These are phyloP conservation scores for Hydrotaea diabolus DNA, from an alignment of 2,888 invertebrate genomes.

Conservation along the genomic window DNA sequence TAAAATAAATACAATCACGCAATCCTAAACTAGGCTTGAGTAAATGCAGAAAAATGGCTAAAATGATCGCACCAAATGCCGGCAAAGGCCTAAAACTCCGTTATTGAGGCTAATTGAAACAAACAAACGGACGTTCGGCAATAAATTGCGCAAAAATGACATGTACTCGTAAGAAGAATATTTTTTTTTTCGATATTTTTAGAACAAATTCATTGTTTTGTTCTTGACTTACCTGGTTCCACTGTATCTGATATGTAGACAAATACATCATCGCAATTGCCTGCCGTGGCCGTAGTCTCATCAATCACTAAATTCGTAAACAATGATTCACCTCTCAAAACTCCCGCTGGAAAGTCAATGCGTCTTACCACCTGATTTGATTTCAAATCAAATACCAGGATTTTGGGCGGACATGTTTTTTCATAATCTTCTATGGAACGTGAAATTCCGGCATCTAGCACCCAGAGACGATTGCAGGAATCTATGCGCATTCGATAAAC, in stretches of 20 bases:
- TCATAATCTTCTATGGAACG: constrained; percentile 85
- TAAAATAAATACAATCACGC: constrained; percentile 21
- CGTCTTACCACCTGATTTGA: constrained; percentile 84
- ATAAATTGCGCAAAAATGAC: constrained; percentile 54
- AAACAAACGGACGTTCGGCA: constrained; percentile 12
- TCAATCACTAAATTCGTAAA: constrained; percentile 91
- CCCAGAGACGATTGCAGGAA: constrained; percentile 92
- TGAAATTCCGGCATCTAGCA: constrained; percentile 86
- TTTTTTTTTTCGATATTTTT: not conserved
- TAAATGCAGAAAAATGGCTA: not conserved
- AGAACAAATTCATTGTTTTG: not conserved
- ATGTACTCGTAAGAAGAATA: constrained; percentile 33
- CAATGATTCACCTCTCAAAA: constrained; percentile 87
- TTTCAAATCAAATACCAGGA: constrained; percentile 89
- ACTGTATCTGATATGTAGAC: constrained; percentile 92
- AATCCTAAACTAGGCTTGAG: constrained; percentile 49
- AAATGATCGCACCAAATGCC: constrained; percentile 32
- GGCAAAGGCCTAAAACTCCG: constrained; percentile 27
- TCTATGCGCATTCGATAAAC: constrained; percentile 89
- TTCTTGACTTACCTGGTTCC: constrained; percentile 84
- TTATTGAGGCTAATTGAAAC: constrained; percentile 34
- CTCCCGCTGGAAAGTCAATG: constrained; percentile 88
- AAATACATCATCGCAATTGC: constrained; percentile 88
- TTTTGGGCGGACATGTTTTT: constrained; percentile 88
- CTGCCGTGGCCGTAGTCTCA: constrained; percentile 84